Percentiles rank a stretch among this genome's conserved stretches.
Conservation (phyloP, 2,113 vertebrate genomes). For the Geococcyx californianus region DNA sequence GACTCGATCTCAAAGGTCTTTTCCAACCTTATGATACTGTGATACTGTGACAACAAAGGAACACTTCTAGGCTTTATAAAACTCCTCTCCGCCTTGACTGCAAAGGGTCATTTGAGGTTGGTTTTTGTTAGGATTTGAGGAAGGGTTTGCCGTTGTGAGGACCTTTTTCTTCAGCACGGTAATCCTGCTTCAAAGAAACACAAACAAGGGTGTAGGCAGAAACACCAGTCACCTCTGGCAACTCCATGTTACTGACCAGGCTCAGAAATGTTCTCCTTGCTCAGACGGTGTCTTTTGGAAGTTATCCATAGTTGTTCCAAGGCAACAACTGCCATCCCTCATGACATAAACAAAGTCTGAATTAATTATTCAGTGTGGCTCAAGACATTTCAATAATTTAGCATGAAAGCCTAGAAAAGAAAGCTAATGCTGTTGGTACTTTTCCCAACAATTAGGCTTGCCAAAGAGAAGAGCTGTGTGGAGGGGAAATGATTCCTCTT, state of each 20-base stretch:
- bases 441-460: neutral
- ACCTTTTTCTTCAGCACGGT: neutral
- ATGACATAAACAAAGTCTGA: neutral
- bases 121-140: neutral
- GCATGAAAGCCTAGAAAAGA: neutral
- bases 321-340: neutral
- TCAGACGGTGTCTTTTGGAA: neutral
- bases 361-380: slow-evolving; percentile 32
- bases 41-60: too few relatives aligned
- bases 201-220: neutral
- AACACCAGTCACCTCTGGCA: neutral
- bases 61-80: neutral
- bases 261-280: neutral
- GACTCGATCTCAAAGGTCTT: too few relatives aligned
- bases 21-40: too few relatives aligned
- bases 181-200: neutral
- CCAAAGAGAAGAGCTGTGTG: neutral
- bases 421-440: neutral
- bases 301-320: neutral
- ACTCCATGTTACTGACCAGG: neutral
- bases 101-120: neutral
- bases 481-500: neutral
- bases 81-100: neutral
- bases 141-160: neutral
- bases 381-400: slow-evolving; percentile 41